phyloP scores from a whole-genome alignment of 2,888 invertebrate species.

The Spilosoma lubricipeda region DNA sequence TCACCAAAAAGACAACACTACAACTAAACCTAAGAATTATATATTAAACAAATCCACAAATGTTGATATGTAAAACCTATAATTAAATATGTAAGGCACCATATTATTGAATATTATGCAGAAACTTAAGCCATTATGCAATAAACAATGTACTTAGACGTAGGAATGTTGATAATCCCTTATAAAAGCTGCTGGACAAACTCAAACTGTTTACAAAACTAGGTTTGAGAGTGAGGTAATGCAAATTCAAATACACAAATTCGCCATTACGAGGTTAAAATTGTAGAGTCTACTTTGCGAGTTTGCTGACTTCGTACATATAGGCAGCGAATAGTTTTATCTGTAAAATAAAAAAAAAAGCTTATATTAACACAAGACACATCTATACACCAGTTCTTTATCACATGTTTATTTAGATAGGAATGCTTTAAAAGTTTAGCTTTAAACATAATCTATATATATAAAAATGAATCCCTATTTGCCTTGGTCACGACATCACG shows the following conservation, averaged over 20 bases:
- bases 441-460: too few relatives aligned
- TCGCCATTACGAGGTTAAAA: conserved; percentile 5
- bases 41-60: neutral
- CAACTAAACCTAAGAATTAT: conserved; percentile 11
- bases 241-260: neutral
- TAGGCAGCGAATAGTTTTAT: conserved; percentile 97
- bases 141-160: conserved; percentile 25
- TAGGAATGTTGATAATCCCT: conserved; percentile 41
- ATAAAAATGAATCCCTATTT: too few relatives aligned
- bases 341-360: conserved; percentile 83
- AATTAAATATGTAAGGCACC: conserved; percentile 34
- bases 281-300: conserved; percentile 65
- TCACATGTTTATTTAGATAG: neutral
- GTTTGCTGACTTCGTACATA: conserved; percentile 91
- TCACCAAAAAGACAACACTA: conserved; percentile 12
- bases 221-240: neutral
- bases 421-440: too few relatives aligned
- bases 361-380: neutral
- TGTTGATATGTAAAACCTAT: conserved; percentile 16
- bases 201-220: neutral
- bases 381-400: neutral
- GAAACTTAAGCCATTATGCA: conserved; percentile 28
- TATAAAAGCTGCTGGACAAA: conserved; percentile 14
- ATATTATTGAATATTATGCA: conserved; percentile 41
- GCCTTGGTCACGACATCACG: too few relatives aligned